phyloP scores from a whole-genome alignment of 2,888 invertebrate genomes.

The Sphecodes monilicornis region DNA sequence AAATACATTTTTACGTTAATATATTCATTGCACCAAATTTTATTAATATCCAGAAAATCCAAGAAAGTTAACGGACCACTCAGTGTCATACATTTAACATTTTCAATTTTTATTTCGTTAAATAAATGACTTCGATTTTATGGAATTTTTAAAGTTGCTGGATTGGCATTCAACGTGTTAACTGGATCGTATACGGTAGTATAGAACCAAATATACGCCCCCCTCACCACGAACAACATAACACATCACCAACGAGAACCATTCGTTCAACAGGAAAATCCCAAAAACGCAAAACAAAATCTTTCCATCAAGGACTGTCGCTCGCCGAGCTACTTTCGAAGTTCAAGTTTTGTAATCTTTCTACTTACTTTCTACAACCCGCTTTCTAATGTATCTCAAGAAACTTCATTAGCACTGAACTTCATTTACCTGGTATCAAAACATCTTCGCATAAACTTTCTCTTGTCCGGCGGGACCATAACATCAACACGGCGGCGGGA shows the following conservation, averaged over 20 bases:
- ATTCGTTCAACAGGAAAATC: background rate
- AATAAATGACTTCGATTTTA: no score
- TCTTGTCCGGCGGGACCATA: background rate
- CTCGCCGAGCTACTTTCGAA: background rate
- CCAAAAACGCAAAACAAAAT: background rate
- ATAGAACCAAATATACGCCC: background rate
- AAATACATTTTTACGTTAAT: no score
- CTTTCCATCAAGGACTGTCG: background rate
- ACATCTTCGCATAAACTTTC: background rate
- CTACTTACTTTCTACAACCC: background rate
- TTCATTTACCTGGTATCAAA: background rate
- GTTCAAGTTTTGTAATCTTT: background rate
- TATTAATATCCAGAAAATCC: no score
- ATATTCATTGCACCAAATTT: no score
- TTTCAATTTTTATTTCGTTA: no score
- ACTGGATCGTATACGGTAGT: background rate
- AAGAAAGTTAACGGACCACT: no score
- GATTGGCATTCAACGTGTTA: no score
- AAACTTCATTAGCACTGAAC: background rate
- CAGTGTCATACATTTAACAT: no score
- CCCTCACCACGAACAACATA: background rate
- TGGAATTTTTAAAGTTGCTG: no score
- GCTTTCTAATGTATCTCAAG: background rate
- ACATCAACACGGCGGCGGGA: slow-evolving; percentile 12
- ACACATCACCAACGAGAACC: background rate